A percentile compares a stretch with the other conserved stretches of the same genome.
Evolutionary conservation across 2,797 vertebrate genomes (phyloP).

Genomic region (Thamnophis elegans): DNA sequence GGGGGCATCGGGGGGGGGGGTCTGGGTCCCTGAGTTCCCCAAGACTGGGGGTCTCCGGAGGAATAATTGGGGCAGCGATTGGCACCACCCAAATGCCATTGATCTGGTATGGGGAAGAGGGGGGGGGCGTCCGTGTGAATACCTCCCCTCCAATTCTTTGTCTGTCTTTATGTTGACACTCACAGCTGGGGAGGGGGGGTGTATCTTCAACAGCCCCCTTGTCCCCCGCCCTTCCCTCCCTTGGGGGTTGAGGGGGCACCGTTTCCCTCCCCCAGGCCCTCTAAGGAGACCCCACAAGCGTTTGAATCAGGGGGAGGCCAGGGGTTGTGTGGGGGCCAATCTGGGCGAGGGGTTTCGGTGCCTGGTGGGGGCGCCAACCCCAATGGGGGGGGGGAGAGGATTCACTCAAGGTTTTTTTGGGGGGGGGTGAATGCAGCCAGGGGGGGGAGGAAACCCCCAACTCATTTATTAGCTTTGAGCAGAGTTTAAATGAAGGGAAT

Average conservation of each 20-base stretch:
- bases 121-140: not conserved
- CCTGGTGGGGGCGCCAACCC: not conserved
- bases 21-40: not conserved
- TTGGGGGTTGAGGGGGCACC: not conserved
- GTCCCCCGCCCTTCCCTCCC: not conserved
- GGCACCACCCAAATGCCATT: not conserved
- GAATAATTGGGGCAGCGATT: not conserved
- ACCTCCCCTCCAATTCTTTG: not conserved
- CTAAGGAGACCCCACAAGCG: not conserved
- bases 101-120: too few relatives aligned
- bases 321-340: not conserved
- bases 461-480: not conserved
- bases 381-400: not conserved
- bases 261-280: not conserved
- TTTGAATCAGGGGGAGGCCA: not conserved
- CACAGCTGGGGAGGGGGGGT: not conserved
- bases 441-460: not conserved
- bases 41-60: not conserved
- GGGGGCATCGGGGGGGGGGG: not conserved
- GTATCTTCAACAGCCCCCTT: not conserved
- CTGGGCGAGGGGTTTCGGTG: not conserved
- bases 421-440: not conserved
- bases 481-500: not conserved
- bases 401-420: rapidly evolving
- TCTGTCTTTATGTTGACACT: not conserved